Base-by-base conservation (phyloP, 2,113 vertebrate genomes). In the Laterallus jamaicensis region DNA sequence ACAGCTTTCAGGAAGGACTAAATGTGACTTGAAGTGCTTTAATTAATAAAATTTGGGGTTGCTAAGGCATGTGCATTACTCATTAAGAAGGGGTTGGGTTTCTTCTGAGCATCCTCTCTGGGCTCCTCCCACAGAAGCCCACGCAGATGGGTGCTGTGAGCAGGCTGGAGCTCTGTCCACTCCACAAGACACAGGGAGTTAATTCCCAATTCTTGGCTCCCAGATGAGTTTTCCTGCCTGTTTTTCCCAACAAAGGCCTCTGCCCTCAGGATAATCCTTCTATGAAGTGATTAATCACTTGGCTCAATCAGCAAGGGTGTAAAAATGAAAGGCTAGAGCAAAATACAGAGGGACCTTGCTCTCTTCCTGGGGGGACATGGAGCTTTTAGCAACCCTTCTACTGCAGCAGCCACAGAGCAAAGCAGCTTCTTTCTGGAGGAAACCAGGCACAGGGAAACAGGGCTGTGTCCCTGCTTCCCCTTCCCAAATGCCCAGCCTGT, bases 81-180 rank as follows among this genome's bases (percentile, higher is more conserved):
- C 44, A 37, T 56, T 6, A 35, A 24, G 60, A 80, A 50, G 2
- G 5, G 7, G 12, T 35, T 47, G 44, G 44, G 3, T 35, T 80
- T 35, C 26, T 74, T 3, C 59, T 22, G 31, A 59, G 59, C 55
- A 31, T 62, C 24, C 11, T 4, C 29, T 22, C 31, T 7, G 1
- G 5, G 28, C 52, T n/a, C 22, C 40, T 59, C 73, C 37, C 11
- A 1, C 11, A 15, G 39, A 67, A 77, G 71, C 66, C 60, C 35
- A 8, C 5, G n/a, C 54, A 37, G 67, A 5, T 3, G 44, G 32
- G 69, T 1, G 2, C 7, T 19, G 15, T 2, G 1, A 67, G 47
- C 1, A 0, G n/a, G 10, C 12, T 0, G 0, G 67, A 29, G n/a
- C 42, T 0, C 1, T 10, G 35, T 39, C n/a, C 24, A 14, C 32